Base-by-base conservation (phyloP, 2,888 invertebrate genomes). In the Lamproptera curius region DNA sequence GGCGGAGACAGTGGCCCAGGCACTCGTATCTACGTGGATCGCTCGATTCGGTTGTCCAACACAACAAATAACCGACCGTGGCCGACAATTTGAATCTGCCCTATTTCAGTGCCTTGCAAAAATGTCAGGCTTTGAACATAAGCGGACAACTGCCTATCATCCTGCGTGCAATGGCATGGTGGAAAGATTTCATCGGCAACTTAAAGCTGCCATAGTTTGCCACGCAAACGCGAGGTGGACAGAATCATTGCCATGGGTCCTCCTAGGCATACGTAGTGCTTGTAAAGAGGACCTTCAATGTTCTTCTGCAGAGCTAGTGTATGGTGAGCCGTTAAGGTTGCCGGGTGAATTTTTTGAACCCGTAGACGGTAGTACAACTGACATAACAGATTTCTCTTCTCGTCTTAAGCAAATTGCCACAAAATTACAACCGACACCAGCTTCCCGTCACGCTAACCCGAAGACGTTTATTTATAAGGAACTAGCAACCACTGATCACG, bases 11-110 rank as follows among this genome's bases (percentile, higher is more conserved):
- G 3, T 2, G 6, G 28, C 28, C 4, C 10, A 9, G 2, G 28
- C 28, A 2, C n/a, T 28, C 28, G n/a, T 28, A 6, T 6, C 8
- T 6, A 9, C 4, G 4, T 28, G 28, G 28, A 9, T 28, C 9
- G 6, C 28, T 2, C 28, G 28, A 2, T 28, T 28, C n/a, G 28
- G 28, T 9, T 28, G 28, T n/a, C 28, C 28, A 2, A 6, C 6
- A 2, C 6, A 10, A 2, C 2, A 10, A 28, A 28, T n/a, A 2
- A 28, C 28, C 10, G 28, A 28, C n/a, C 3, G n/a, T 10, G 28
- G 28, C 28, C 3, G 28, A 2, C 77, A 79, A 46, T 79, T 80
- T 37, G 67, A 73, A 31, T 63, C 70, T 0, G 20, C 14, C 9
- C 28, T 55, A 3, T 53, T 55, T 33, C n/a, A 33, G 3, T 10